Evolutionary conservation across 2,888 invertebrate species (phyloP).

Genomic region (Lasioglossum pauxillum): DNA sequence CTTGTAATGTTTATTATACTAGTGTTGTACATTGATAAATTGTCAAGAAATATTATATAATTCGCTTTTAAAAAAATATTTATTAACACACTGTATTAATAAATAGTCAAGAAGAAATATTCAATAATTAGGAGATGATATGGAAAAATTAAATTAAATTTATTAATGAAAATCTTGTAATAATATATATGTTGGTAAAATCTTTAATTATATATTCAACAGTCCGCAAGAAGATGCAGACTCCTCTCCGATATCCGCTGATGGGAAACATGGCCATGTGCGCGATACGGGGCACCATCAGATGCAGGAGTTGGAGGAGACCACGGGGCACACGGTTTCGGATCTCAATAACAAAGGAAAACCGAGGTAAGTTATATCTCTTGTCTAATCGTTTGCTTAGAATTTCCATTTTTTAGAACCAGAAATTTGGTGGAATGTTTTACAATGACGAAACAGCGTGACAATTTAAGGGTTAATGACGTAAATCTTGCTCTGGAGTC

Average conservation of each 20-base stretch:
- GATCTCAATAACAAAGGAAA: conserved; percentile 72
- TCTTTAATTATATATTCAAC: conserved; percentile 46
- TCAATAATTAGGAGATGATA: not conserved
- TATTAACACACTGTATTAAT: no score
- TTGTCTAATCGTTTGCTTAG: not conserved
- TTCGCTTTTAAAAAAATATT: no score
- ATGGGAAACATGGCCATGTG: conserved; percentile 69
- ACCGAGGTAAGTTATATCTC: conserved; percentile 70
- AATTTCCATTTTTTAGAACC: not conserved
- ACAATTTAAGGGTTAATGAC: conserved; percentile 33
- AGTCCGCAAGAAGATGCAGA: conserved; percentile 78
- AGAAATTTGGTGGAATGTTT: no score
- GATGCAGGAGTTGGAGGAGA: conserved; percentile 70
- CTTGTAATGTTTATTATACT: no score
- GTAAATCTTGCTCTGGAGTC: conserved; percentile 46
- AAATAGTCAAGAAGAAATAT: no score
- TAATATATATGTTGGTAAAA: not conserved
- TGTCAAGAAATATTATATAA: no score
- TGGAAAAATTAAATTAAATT: not conserved
- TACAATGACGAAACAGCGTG: not conserved
- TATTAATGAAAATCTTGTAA: not conserved
- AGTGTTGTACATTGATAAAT: no score
- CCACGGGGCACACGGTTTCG: conserved; percentile 65
- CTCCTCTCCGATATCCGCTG: conserved; percentile 69
- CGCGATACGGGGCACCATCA: conserved; percentile 67